A percentile compares a stretch with the other conserved stretches of the same genome.
Conservation (phyloP, 2,888 invertebrate species). For the Lobophora halterata region DNA sequence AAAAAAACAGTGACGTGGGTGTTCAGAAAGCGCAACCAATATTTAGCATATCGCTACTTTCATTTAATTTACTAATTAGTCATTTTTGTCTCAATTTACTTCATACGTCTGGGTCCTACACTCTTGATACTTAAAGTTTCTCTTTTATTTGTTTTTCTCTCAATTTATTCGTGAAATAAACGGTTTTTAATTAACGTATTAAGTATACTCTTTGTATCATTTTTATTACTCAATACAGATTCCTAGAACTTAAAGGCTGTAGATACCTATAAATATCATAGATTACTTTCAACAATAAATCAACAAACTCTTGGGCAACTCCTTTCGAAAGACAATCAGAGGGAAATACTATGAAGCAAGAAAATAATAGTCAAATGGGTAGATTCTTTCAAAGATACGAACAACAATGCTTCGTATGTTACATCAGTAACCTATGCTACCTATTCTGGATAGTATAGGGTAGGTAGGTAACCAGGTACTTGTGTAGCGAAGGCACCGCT, state of each 20-base stretch:
- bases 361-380: constrained; percentile 41
- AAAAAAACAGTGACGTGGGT: constrained; percentile 2
- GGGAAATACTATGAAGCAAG: constrained; percentile 31
- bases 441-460: constrained; percentile 21
- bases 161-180: too few relatives aligned
- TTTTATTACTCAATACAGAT: too few relatives aligned
- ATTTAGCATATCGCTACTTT: constrained; percentile 8
- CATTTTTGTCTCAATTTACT: constrained; percentile 1
- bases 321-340: constrained; percentile 25
- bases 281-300: too few relatives aligned
- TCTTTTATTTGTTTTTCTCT: too few relatives aligned
- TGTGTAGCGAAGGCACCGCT: constrained; percentile 22
- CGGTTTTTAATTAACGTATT: too few relatives aligned
- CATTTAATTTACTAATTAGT: background rate
- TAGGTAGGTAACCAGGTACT: too few relatives aligned
- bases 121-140: too few relatives aligned
- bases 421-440: constrained; percentile 41
- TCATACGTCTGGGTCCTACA: too few relatives aligned
- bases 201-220: too few relatives aligned
- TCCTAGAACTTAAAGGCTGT: too few relatives aligned
- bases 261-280: too few relatives aligned
- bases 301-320: constrained; percentile 11
- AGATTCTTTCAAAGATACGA: constrained; percentile 62
- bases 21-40: constrained; percentile 15
- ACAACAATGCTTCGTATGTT: constrained; percentile 71